Evolutionary conservation across 2,797 vertebrate genomes (phyloP).

Genomic region (Microctenopoma steveboyesi): DNA sequence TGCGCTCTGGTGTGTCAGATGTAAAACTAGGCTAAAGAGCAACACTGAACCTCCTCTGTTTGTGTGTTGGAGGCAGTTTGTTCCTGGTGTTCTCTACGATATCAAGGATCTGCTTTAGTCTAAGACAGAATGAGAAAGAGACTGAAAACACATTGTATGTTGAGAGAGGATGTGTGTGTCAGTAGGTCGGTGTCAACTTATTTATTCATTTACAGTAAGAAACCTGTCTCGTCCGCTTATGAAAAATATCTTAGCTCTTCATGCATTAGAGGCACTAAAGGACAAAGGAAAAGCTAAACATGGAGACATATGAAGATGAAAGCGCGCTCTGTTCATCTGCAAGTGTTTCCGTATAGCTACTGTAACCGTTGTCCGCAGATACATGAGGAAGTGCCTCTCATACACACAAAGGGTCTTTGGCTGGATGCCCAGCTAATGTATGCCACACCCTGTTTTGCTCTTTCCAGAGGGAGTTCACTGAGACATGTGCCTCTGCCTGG

Average conservation of each 20-base stretch:
- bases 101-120: slow-evolving; percentile 29
- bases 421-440: slow-evolving; percentile 48
- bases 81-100: slow-evolving; percentile 12
- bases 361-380: slow-evolving; percentile 30
- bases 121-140: slow-evolving; percentile 8
- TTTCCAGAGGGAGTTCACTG: slow-evolving; percentile 24
- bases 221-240: neutral
- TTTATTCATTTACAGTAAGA: slow-evolving; percentile 10
- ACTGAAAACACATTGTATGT: slow-evolving; percentile 16
- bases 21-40: slow-evolving; percentile 57
- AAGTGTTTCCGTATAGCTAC: slow-evolving; percentile 16
- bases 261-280: slow-evolving; percentile 14
- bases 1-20: slow-evolving; percentile 26
- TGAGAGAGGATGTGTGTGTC: slow-evolving; percentile 20
- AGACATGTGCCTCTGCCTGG: slow-evolving; percentile 21
- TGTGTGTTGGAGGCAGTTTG: slow-evolving; percentile 13
- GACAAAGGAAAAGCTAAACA: slow-evolving; percentile 18
- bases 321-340: slow-evolving; percentile 16
- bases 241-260: slow-evolving; percentile 1
- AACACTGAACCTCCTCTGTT: neutral
- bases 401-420: slow-evolving; percentile 43
- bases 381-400: slow-evolving; percentile 31
- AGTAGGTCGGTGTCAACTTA: slow-evolving; percentile 20
- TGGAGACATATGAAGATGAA: slow-evolving; percentile 2
- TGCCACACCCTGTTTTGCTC: slow-evolving; percentile 57